Percentiles rank a stretch among this genome's conserved stretches.
Conservation (phyloP, 2,797 vertebrate species). For the Tiaroga cobitis region DNA sequence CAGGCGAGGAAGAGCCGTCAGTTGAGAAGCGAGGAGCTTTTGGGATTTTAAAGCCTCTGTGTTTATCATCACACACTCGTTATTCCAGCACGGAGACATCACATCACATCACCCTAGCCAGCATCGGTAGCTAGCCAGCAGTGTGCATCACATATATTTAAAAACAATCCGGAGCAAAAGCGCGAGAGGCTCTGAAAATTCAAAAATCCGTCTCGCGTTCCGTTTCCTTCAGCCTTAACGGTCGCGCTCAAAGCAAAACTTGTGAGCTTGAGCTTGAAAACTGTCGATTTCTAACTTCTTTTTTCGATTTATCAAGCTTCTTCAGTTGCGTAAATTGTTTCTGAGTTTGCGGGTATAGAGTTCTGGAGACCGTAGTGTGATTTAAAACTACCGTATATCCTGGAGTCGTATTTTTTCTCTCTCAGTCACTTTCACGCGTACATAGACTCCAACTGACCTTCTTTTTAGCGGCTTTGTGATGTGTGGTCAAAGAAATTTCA, state of each 20-base stretch:
- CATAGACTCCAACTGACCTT: constrained; percentile 24
- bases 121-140: constrained; percentile 74
- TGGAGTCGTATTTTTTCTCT: not conserved
- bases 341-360: constrained; percentile 42
- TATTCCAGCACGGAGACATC: constrained; percentile 78
- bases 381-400: constrained; percentile 5
- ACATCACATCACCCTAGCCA: constrained; percentile 69
- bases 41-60: constrained; percentile 65
- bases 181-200: constrained; percentile 58
- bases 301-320: constrained; percentile 68
- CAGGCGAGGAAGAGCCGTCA: constrained; percentile 64
- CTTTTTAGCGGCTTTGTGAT: constrained; percentile 25
- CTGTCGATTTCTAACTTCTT: constrained; percentile 80
- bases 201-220: constrained; percentile 26
- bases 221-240: constrained; percentile 42
- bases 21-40: constrained; percentile 65
- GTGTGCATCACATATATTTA: constrained; percentile 70
- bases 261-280: constrained; percentile 60
- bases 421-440: constrained; percentile 35
- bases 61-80: constrained; percentile 72
- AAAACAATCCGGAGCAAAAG: constrained; percentile 65
- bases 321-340: constrained; percentile 43
- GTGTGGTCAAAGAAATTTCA: constrained; percentile 18
- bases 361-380: constrained; percentile 30
- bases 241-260: constrained; percentile 75